Percentiles rank a stretch among this genome's conserved stretches.
Conservation (phyloP, 2,797 vertebrate genomes). For the Peromyscus melanophrys region DNA sequence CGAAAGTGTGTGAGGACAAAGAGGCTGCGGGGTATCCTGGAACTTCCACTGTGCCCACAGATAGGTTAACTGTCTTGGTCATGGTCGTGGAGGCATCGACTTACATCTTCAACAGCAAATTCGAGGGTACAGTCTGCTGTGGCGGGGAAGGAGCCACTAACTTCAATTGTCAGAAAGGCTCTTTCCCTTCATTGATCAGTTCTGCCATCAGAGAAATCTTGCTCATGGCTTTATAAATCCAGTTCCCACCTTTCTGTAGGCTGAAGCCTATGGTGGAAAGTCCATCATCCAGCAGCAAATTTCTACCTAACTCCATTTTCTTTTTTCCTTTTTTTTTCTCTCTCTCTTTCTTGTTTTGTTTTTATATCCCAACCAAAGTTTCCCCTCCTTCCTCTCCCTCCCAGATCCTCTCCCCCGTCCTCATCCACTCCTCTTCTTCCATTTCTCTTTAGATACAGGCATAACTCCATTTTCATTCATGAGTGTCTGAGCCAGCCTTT, state of each 20-base stretch:
- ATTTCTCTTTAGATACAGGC: too few relatives aligned
- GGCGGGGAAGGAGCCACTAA: neutral
- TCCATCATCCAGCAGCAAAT: neutral
- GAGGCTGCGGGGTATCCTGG: neutral
- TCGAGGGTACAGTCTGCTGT: neutral
- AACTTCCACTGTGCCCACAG: neutral
- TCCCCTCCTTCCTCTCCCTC: too few relatives aligned
- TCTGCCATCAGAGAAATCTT: conserved; percentile 24
- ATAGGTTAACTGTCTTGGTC: neutral
- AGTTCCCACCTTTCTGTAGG: neutral
- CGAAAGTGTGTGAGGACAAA: neutral
- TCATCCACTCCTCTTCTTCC: too few relatives aligned
- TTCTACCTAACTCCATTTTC: neutral
- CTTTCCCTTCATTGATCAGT: neutral
- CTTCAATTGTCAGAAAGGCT: conserved; percentile 10
- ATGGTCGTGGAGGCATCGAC: too few relatives aligned
- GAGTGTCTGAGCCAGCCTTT: conserved; percentile 2
- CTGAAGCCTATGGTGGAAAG: neutral
- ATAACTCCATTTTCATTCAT: neutral
- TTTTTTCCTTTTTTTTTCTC: too few relatives aligned
- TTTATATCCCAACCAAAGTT: too few relatives aligned
- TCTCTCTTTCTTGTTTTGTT: too few relatives aligned
- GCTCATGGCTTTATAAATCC: conserved; percentile 10
- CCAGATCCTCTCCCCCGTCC: too few relatives aligned
- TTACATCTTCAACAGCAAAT: neutral